phyloP scores from a whole-genome alignment of 2,797 vertebrate genomes.

The Micrastur ruficollis region DNA sequence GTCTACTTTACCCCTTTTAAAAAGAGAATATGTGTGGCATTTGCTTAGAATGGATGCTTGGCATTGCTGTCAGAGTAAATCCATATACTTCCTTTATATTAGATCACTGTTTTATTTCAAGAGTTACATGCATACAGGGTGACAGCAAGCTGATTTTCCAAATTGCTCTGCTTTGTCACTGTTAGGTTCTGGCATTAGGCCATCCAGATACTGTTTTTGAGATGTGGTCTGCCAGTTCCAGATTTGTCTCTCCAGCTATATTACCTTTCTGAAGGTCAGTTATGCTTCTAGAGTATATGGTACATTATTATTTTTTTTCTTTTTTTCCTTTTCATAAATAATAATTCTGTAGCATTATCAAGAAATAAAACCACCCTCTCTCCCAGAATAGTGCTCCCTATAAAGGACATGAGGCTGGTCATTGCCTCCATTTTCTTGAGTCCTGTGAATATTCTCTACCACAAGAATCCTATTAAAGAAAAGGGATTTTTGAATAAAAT shows the following conservation, averaged over 20 bases:
- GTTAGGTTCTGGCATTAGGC: conserved; percentile 35
- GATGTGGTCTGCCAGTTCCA: conserved; percentile 30
- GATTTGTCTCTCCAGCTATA: neutral
- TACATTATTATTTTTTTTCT: neutral
- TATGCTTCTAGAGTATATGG: neutral
- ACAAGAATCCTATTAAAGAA: neutral
- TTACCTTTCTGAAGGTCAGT: neutral
- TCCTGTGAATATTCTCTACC: neutral
- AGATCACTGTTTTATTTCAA: conserved; percentile 54
- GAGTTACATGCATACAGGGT: conserved; percentile 27
- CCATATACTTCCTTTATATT: conserved; percentile 34
- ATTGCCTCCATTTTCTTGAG: neutral
- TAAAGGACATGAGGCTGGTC: neutral
- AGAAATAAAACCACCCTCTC: neutral
- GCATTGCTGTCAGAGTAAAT: conserved; percentile 37
- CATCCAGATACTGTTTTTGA: conserved; percentile 20
- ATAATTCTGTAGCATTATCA: neutral
- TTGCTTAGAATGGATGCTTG: neutral
- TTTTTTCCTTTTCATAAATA: neutral
- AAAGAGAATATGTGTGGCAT: neutral
- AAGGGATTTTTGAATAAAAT: neutral
- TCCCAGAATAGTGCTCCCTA: neutral
- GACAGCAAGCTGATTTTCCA: conserved; percentile 61
- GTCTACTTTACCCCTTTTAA: neutral
- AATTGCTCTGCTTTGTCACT: conserved; percentile 61